Conservation (phyloP, 2,113 vertebrate genomes). For the Muscicapa adusta region DNA sequence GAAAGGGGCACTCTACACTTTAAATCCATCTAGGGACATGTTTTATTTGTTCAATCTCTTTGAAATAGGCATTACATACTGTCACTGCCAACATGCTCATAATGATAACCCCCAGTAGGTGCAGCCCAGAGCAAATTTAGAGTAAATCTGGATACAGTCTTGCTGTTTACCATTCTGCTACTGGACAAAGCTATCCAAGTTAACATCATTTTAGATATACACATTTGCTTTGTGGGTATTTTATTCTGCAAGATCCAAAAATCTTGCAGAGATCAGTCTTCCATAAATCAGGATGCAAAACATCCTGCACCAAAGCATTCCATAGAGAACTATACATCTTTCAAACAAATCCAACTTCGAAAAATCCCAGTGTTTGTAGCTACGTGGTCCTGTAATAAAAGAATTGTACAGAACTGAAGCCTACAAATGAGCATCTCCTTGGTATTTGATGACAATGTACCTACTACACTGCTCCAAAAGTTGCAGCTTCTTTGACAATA, state of each 20-base stretch:
- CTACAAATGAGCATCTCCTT: neutral
- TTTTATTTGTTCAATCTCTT: neutral
- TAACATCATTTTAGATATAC: neutral
- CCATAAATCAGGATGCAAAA: neutral
- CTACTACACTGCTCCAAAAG: neutral
- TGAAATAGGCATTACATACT: neutral
- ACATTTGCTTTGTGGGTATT: neutral
- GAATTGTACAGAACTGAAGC: neutral
- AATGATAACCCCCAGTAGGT: neutral
- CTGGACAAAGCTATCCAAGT: neutral
- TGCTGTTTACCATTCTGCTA: neutral
- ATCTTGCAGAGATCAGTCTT: neutral
- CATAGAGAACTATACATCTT: neutral
- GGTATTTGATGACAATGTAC: neutral
- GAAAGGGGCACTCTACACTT: neutral
- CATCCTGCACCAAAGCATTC: neutral
- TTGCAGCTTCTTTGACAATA: neutral
- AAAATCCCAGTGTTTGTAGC: neutral
- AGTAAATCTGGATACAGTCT: neutral
- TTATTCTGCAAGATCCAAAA: neutral
- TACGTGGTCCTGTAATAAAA: neutral
- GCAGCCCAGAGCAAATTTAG: neutral
- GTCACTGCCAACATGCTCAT: neutral
- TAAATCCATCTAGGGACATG: neutral
- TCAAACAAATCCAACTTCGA: neutral